These are phyloP conservation scores for Drosophila sulfurigaster DNA, from an alignment of 1,140 invertebrate genomes.

Conservation along the genomic window DNA sequence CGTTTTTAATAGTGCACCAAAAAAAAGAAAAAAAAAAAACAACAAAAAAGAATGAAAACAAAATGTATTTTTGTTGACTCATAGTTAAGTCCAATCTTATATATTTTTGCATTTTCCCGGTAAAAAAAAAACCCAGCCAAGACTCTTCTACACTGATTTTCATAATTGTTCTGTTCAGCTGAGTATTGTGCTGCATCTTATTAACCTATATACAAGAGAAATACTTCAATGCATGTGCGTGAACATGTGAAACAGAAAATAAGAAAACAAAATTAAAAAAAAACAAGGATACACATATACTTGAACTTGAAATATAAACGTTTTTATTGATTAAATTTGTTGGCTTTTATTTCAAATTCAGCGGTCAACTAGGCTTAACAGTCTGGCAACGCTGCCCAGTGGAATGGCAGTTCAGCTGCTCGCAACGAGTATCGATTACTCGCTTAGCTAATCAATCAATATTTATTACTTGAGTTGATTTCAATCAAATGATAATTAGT, in stretches of 20 bases:
- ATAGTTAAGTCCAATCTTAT: slow-evolving; percentile 39
- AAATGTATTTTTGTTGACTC: slow-evolving; percentile 21
- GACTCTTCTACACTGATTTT: slow-evolving; percentile 22
- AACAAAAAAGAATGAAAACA: slow-evolving; percentile 1
- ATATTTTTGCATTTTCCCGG: slow-evolving; percentile 26
- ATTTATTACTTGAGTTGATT: not conserved
- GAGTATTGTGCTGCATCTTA: slow-evolving; percentile 55
- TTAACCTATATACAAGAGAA: slow-evolving; percentile 50
- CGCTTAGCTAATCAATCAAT: not conserved
- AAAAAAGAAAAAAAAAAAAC: slow-evolving; percentile 21
- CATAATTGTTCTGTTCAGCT: slow-evolving; percentile 45
- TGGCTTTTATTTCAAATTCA: slow-evolving; percentile 1
- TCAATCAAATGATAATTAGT: too few species aligned
- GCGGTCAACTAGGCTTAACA: not conserved
- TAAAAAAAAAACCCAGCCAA: slow-evolving; percentile 26
- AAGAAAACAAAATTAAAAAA: slow-evolving; percentile 2
- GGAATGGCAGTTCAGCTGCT: slow-evolving; percentile 8
- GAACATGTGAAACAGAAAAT: slow-evolving; percentile 30
- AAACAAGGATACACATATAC: slow-evolving; percentile 62
- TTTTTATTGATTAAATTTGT: slow-evolving; percentile 67
- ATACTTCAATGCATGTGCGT: slow-evolving; percentile 43
- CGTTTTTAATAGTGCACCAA: slow-evolving; percentile 57
- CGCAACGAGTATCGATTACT: slow-evolving; percentile 11
- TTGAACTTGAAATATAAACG: slow-evolving; percentile 77
- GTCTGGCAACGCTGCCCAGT: slow-evolving; percentile 18